These are phyloP conservation scores for Alexandromys fortis DNA, from an alignment of 2,113 vertebrate genomes.

Conservation along the genomic window DNA sequence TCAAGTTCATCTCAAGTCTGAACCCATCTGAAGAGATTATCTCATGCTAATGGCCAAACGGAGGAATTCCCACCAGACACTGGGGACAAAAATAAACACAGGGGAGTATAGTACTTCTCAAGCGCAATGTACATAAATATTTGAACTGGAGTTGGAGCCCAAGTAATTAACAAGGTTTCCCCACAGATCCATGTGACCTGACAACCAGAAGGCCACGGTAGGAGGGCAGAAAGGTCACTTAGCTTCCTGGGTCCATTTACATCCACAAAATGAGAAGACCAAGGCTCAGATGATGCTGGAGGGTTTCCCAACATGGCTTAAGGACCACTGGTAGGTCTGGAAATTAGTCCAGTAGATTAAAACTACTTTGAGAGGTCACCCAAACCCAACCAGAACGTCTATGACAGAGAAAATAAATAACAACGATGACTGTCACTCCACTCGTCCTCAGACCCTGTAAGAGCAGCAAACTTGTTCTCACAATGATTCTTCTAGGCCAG, in stretches of 20 bases:
- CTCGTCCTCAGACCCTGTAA: neutral
- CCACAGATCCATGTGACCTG: neutral
- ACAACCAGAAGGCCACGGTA: neutral
- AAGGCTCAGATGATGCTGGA: too few relatives aligned
- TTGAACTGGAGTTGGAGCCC: neutral
- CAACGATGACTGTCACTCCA: neutral
- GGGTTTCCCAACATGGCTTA: neutral
- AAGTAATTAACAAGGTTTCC: neutral
- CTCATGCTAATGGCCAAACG: neutral
- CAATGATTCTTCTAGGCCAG: neutral
- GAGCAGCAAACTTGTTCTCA: neutral
- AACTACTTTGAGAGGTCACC: neutral
- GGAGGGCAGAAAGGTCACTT: neutral
- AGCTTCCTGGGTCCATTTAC: neutral
- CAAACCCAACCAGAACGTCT: neutral
- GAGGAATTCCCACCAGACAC: neutral
- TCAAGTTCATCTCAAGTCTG: constrained; percentile 5
- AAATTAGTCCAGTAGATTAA: constrained; percentile 5
- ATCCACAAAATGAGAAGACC: neutral
- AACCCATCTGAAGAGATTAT: neutral
- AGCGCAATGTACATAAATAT: neutral
- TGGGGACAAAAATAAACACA: neutral
- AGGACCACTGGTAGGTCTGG: neutral
- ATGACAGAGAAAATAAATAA: neutral
- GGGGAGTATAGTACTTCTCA: neutral